phyloP scores from a whole-genome alignment of 2,797 vertebrate genomes.

The Poecilia picta region DNA sequence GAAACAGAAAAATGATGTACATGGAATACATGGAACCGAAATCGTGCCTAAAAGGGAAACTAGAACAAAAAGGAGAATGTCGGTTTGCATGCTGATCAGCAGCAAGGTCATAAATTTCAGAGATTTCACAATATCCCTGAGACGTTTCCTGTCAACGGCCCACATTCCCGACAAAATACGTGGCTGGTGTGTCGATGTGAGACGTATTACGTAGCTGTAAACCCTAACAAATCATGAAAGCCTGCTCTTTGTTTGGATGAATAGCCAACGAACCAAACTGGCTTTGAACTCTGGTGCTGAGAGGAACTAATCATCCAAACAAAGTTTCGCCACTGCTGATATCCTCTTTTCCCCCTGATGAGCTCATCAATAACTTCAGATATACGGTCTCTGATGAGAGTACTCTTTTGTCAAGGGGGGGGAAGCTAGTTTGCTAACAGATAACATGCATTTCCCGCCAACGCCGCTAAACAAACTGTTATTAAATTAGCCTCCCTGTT shows the following conservation, averaged over 20 bases:
- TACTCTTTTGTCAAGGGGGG: constrained; percentile 39
- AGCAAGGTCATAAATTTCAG: constrained; percentile 27
- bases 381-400: constrained; percentile 68
- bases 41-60: constrained; percentile 32
- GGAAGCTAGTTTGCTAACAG: constrained; percentile 66
- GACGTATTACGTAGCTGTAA: constrained; percentile 7
- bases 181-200: constrained; percentile 8
- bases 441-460: constrained; percentile 36
- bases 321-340: constrained; percentile 68
- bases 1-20: constrained; percentile 12
- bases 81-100: background rate
- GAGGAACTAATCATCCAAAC: constrained; percentile 52
- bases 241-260: constrained; percentile 43
- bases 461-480: constrained; percentile 36
- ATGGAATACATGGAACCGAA: constrained; percentile 58
- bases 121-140: constrained; percentile 46
- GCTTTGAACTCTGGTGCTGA: constrained; percentile 31
- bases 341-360: constrained; percentile 45
- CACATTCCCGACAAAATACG: constrained; percentile 4
- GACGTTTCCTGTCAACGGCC: constrained; percentile 25
- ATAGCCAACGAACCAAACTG: constrained; percentile 4
- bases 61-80: constrained; percentile 14
- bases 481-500: constrained; percentile 61
- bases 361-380: constrained; percentile 79
- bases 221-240: constrained; percentile 29